Conservation (phyloP, 2,113 vertebrate genomes). For the Actinemys pallida region DNA sequence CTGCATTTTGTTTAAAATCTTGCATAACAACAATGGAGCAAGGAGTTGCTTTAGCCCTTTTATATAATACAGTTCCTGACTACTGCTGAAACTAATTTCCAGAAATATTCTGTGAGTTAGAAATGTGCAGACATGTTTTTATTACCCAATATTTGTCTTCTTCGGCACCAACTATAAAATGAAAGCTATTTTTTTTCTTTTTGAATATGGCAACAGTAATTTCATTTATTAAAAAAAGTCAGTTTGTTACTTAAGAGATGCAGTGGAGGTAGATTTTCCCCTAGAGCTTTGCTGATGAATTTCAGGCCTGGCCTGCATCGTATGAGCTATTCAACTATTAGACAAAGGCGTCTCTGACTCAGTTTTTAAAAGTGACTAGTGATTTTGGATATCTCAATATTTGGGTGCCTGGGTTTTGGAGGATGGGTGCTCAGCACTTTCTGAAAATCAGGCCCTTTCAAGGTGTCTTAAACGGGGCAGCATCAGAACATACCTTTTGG, state of each 20-base stretch:
- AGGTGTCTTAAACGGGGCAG: not conserved
- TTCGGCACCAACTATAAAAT: not conserved
- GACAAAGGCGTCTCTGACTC: not conserved
- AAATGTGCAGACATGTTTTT: not conserved
- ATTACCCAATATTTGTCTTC: not conserved
- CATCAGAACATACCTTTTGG: no score
- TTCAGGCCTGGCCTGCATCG: not conserved
- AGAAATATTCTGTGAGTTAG: not conserved
- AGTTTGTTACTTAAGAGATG: not conserved
- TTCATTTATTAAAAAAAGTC: not conserved
- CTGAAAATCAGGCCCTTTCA: not conserved
- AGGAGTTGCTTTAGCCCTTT: not conserved
- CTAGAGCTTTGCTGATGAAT: rapidly evolving
- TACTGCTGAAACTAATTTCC: not conserved
- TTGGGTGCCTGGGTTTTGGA: not conserved
- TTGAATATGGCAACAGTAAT: not conserved
- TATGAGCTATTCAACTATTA: not conserved
- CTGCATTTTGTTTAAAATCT: not conserved
- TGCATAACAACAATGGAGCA: not conserved
- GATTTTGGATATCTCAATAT: not conserved
- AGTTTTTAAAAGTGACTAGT: not conserved
- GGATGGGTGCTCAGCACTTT: not conserved
- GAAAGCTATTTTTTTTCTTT: not conserved
- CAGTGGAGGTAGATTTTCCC: not conserved
- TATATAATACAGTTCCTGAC: not conserved